Evolutionary conservation across 2,888 invertebrate genomes (phyloP).

Genomic region (Drosophila planitibia): DNA sequence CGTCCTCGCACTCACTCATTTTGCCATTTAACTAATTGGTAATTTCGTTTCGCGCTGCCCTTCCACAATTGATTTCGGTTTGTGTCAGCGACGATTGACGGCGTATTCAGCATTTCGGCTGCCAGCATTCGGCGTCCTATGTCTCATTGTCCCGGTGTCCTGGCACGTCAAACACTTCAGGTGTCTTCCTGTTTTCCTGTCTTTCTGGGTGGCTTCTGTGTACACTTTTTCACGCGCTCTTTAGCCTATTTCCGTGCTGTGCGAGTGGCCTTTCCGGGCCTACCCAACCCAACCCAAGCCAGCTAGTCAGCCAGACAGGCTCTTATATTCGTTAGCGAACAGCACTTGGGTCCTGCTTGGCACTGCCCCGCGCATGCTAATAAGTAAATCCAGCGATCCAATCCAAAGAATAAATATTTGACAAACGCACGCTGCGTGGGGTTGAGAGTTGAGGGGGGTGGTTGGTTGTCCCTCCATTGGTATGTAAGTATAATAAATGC

Average conservation of each 20-base stretch:
- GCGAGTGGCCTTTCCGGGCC: conserved; percentile 57
- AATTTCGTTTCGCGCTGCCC: conserved; percentile 67
- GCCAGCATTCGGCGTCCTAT: conserved; percentile 13
- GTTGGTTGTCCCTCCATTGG: conserved; percentile 39
- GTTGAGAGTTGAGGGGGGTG: background rate
- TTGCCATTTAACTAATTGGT: conserved; percentile 80
- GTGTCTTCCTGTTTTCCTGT: conserved; percentile 49
- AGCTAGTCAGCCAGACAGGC: conserved; percentile 30
- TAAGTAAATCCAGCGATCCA: conserved; percentile 81
- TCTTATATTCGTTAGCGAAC: conserved; percentile 68
- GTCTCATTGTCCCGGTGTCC: conserved; percentile 15
- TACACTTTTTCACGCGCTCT: conserved; percentile 71
- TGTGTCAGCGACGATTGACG: conserved; percentile 76
- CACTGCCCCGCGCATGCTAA: conserved; percentile 77
- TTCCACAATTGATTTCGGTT: conserved; percentile 76
- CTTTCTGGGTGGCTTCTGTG: conserved; percentile 42
- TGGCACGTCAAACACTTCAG: conserved; percentile 58
- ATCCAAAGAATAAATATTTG: conserved; percentile 82
- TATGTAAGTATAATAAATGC: conserved; percentile 80
- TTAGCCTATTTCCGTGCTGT: conserved; percentile 73
- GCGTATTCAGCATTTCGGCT: conserved; percentile 16
- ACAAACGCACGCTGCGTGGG: conserved; percentile 69
- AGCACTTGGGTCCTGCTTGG: conserved; percentile 43
- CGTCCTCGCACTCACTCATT: conserved; percentile 64
- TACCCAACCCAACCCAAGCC: background rate